These are phyloP conservation scores for Dasysyrphus tricinctus DNA, from an alignment of 2,888 invertebrate species.

Conservation along the genomic window DNA sequence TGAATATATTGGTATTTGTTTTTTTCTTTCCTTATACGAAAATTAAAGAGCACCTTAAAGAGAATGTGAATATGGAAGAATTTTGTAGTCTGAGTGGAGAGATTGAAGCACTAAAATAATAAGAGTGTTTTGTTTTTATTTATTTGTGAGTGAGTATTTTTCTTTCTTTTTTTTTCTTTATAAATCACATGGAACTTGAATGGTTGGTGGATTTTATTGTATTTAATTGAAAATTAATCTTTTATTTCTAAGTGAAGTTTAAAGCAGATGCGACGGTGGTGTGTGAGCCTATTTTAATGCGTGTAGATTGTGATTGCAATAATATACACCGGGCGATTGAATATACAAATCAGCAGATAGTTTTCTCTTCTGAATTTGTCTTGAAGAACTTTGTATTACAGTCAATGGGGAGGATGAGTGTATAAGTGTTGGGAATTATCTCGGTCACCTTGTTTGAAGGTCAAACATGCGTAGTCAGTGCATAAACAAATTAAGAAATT, in stretches of 20 bases:
- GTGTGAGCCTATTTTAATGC: not conserved
- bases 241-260: not conserved
- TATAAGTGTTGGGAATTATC: slow-evolving; percentile 68
- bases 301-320: slow-evolving; percentile 7
- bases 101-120: not conserved
- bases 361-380: slow-evolving; percentile 43
- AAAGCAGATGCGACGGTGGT: not conserved
- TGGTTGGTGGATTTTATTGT: not conserved
- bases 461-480: slow-evolving; percentile 82
- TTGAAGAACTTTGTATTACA: not conserved
- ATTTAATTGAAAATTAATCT: too few species aligned
- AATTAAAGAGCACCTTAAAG: slow-evolving; percentile 36
- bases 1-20: slow-evolving; percentile 10
- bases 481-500: slow-evolving; percentile 58
- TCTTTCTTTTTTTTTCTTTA: slow-evolving; percentile 25
- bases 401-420: not conserved
- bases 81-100: not conserved
- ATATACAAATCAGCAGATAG: not conserved
- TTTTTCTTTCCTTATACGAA: not conserved
- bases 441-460: slow-evolving; percentile 86
- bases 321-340: not conserved
- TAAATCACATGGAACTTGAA: slow-evolving; percentile 24
- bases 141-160: slow-evolving; percentile 17
- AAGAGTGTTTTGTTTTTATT: slow-evolving; percentile 39
- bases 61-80: slow-evolving; percentile 53